A percentile compares a stretch with the other conserved stretches of the same genome.
These are phyloP conservation scores for Hypselothyrea guttata DNA, from an alignment of 2,888 invertebrate genomes.

Conservation along the genomic window DNA sequence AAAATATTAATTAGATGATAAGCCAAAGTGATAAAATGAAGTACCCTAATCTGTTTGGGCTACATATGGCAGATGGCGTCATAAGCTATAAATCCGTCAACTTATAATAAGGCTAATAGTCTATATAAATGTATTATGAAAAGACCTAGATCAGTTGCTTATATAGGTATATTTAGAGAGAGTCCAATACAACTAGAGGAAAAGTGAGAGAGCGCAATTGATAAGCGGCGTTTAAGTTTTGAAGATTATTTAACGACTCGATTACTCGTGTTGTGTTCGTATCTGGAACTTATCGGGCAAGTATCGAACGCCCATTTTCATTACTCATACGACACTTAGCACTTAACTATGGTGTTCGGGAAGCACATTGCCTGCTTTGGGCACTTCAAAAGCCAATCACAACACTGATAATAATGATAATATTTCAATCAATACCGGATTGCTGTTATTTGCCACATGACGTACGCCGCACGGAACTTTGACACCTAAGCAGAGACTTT, in stretches of 20 bases:
- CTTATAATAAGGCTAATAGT: constrained; percentile 2
- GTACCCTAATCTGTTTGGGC: constrained; percentile 3
- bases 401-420: constrained; percentile 40
- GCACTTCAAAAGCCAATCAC: constrained; percentile 54
- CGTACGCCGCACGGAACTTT: constrained; percentile 28
- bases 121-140: neutral
- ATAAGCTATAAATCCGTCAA: constrained; percentile 10
- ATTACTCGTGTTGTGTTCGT: constrained; percentile 58
- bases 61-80: constrained; percentile 16
- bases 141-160: neutral
- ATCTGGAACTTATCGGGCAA: constrained; percentile 27
- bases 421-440: constrained; percentile 36
- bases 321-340: neutral
- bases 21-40: neutral
- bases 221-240: constrained; percentile 33
- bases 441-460: constrained; percentile 25
- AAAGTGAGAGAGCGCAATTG: too few species aligned
- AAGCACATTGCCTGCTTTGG: constrained; percentile 16
- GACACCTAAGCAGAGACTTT: neutral
- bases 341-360: neutral
- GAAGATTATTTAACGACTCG: constrained; percentile 34
- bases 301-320: constrained; percentile 47
- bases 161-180: neutral
- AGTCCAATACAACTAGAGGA: too few species aligned
- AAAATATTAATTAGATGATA: too few species aligned